Conservation (phyloP, 2,888 invertebrate genomes). For the Agrotis segetum region DNA sequence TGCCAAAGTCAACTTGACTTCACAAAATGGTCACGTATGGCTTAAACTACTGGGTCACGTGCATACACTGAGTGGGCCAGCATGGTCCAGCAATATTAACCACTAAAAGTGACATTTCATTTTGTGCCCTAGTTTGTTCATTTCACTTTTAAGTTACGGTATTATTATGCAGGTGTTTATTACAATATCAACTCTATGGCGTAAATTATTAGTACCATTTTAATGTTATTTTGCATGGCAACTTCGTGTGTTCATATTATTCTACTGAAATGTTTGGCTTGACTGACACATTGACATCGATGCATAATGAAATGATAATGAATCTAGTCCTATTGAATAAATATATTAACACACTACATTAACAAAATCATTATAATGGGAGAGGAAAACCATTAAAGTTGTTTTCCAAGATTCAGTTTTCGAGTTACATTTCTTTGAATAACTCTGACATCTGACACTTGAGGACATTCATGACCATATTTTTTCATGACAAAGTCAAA, state of each 20-base stretch:
- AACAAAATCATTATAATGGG: not conserved
- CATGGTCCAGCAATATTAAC: not conserved
- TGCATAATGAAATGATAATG: not conserved
- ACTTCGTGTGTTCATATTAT: not conserved
- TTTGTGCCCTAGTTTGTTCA: conserved; percentile 9
- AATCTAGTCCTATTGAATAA: conserved; percentile 2
- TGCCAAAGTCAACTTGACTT: conserved; percentile 13
- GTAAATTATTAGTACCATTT: no score
- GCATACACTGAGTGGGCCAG: conserved; percentile 23
- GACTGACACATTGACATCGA: not conserved
- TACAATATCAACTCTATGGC: not conserved
- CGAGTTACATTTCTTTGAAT: no score
- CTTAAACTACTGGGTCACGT: conserved; percentile 17
- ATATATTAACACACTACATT: no score
- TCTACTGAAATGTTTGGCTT: not conserved
- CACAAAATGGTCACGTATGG: conserved; percentile 36
- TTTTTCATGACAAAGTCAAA: no score
- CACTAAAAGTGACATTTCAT: conserved; percentile 15
- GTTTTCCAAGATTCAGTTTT: no score
- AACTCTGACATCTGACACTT: no score
- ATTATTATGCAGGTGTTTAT: not conserved
- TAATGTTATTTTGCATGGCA: not conserved
- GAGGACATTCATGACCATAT: no score
- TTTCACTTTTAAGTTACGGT: not conserved
- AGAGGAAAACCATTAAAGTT: no score